Conservation (phyloP, 64 coral and sea anemone genomes). For the Pocillopora damicornis region DNA sequence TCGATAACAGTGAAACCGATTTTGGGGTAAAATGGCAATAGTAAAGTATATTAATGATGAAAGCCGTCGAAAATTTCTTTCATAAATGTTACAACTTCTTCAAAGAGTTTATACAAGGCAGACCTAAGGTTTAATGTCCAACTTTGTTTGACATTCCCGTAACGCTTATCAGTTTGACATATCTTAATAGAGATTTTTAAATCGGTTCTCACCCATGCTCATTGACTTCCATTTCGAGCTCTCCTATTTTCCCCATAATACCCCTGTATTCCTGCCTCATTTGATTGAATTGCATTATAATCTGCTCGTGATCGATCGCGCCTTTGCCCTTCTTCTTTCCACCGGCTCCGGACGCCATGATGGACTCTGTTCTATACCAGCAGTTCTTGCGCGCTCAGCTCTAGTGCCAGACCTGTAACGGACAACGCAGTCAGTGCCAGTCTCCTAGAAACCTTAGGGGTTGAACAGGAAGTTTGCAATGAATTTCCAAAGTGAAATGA, state of each 20-base stretch:
- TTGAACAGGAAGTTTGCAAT: too few species aligned
- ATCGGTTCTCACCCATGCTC: constrained; percentile 70
- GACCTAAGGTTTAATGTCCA: too few species aligned
- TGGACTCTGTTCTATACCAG: not conserved
- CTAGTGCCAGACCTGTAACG: not conserved
- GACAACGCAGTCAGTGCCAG: not conserved
- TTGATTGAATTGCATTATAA: constrained; percentile 83
- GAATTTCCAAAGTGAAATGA: too few species aligned
- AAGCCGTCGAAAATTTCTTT: too few species aligned
- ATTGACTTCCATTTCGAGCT: constrained; percentile 81
- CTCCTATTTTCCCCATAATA: constrained; percentile 72
- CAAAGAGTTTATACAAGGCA: too few species aligned
- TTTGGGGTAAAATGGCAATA: too few species aligned
- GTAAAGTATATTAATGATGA: too few species aligned
- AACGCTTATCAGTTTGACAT: not conserved
- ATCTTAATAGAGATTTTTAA: not conserved
- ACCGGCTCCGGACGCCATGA: constrained; percentile 59
- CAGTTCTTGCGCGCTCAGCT: not conserved
- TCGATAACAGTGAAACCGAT: too few species aligned
- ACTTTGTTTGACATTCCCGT: not conserved
- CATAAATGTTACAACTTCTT: too few species aligned
- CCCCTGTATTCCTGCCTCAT: constrained; percentile 82
- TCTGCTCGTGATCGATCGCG: constrained; percentile 62
- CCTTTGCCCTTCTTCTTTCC: constrained; percentile 53
- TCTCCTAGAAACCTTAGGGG: not conserved